Evolutionary conservation across 2,888 invertebrate species (phyloP).

Genomic region (Ditula angustiorana): DNA sequence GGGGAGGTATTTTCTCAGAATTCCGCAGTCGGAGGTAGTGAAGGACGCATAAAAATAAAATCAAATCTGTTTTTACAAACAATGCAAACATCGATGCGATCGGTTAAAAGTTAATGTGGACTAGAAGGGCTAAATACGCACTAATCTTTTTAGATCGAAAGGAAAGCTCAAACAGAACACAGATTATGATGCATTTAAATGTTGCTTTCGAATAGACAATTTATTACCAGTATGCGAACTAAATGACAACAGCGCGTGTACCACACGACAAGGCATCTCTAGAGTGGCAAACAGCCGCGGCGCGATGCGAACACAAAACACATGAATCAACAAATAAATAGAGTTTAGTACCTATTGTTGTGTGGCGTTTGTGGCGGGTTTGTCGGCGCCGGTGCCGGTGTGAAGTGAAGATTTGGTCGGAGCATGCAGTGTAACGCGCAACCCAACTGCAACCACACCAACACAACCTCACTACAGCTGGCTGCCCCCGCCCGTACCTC

Average conservation of each 20-base stretch:
- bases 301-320: constrained; percentile 84
- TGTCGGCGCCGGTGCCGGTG: constrained; percentile 85
- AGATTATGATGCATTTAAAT: constrained; percentile 81
- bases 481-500: too few species aligned
- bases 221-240: constrained; percentile 73
- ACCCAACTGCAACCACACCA: constrained; percentile 94
- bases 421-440: constrained; percentile 96
- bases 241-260: constrained; percentile 72
- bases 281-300: constrained; percentile 73
- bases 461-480: constrained; percentile 73
- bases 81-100: constrained; percentile 63
- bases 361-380: constrained; percentile 83
- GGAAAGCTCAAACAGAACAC: constrained; percentile 76
- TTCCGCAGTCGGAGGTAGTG: constrained; percentile 27
- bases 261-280: constrained; percentile 75
- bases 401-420: constrained; percentile 87
- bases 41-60: constrained; percentile 8
- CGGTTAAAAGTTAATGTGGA: constrained; percentile 76
- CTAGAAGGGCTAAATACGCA: constrained; percentile 64
- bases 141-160: constrained; percentile 71
- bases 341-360: constrained; percentile 85
- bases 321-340: constrained; percentile 80
- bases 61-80: constrained; percentile 31
- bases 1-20: constrained; percentile 41
- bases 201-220: constrained; percentile 73